Conservation (phyloP, 2,888 invertebrate genomes). For the Gnatocerus cornutus region DNA sequence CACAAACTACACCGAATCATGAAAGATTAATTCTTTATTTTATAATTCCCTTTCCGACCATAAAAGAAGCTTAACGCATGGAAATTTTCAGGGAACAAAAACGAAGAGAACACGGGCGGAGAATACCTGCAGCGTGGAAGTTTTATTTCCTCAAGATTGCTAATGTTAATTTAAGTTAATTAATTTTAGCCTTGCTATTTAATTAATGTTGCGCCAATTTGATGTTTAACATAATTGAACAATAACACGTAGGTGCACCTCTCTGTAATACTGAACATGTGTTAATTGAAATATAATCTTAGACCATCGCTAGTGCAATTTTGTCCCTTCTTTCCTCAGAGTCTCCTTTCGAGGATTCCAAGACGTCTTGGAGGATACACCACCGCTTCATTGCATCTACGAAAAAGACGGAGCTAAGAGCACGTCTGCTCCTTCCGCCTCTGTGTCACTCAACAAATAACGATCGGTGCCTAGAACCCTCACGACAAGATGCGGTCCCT, state of each 20-base stretch:
- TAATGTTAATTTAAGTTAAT: constrained; percentile 13
- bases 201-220: constrained; percentile 1
- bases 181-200: constrained; percentile 7
- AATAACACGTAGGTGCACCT: constrained; percentile 3
- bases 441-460: too few species aligned
- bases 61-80: background rate
- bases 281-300: too few species aligned
- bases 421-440: too few species aligned
- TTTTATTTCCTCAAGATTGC: constrained; percentile 9
- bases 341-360: too few species aligned
- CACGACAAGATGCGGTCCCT: too few species aligned
- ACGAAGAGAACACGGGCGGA: background rate
- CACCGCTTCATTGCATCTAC: too few species aligned
- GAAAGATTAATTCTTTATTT: background rate
- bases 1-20: too few species aligned
- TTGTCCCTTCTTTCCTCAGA: too few species aligned
- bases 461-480: too few species aligned
- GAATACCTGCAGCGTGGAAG: background rate
- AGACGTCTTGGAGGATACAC: too few species aligned
- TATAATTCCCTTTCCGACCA: background rate
- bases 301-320: too few species aligned
- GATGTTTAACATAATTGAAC: constrained; percentile 18
- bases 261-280: background rate
- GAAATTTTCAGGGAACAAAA: background rate
- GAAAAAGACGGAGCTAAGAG: too few species aligned